These are phyloP conservation scores for Papilio polytes DNA, from an alignment of 1,140 invertebrate species.

Conservation along the genomic window DNA sequence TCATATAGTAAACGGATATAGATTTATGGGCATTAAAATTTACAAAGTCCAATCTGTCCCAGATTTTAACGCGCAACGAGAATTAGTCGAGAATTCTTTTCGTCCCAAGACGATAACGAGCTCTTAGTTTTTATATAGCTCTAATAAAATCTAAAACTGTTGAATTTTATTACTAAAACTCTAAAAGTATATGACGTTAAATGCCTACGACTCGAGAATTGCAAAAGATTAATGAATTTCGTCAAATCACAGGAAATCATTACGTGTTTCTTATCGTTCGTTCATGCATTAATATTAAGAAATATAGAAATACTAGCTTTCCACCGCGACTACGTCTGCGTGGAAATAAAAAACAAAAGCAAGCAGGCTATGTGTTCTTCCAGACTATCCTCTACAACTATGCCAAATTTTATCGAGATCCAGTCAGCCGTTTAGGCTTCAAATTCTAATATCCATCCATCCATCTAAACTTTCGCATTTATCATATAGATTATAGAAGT, in stretches of 20 bases:
- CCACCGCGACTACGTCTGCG: too few relatives aligned
- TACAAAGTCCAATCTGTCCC: slow-evolving; percentile 58
- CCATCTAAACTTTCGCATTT: too few relatives aligned
- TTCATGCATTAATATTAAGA: slow-evolving; percentile 25
- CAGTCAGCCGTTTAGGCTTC: too few relatives aligned
- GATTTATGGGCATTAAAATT: slow-evolving; percentile 60
- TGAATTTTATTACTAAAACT: slow-evolving; percentile 61
- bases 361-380: too few relatives aligned
- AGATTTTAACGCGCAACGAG: slow-evolving; percentile 53
- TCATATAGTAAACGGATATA: slow-evolving; percentile 15
- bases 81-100: slow-evolving; percentile 61
- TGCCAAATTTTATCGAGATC: too few relatives aligned
- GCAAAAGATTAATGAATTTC: background rate
- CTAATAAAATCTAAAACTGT: slow-evolving; percentile 75
- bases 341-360: too few relatives aligned
- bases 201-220: background rate
- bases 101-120: slow-evolving; percentile 62
- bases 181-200: slow-evolving; percentile 10
- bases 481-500: too few relatives aligned
- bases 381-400: too few relatives aligned
- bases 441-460: too few relatives aligned
- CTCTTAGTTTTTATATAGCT: slow-evolving; percentile 72
- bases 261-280: background rate
- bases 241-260: background rate
- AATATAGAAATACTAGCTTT: background rate